Evolutionary conservation across 2,888 invertebrate species (phyloP).

Genomic region (Cephus sareptanus): DNA sequence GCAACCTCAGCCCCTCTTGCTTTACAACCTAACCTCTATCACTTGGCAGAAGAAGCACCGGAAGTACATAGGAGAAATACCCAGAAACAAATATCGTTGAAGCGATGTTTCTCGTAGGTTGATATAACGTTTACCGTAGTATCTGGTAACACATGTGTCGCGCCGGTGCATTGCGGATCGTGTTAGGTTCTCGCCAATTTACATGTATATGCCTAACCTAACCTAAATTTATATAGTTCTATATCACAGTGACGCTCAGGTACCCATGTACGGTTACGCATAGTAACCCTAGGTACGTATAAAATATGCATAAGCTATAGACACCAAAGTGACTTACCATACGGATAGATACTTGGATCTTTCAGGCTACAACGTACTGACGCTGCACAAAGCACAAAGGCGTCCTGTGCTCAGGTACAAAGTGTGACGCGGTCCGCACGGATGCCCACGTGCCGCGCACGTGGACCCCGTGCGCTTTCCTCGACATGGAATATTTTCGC

Average conservation of each 20-base stretch:
- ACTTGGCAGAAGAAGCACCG: neutral
- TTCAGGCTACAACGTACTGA: neutral
- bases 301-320: no score
- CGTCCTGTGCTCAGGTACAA: neutral
- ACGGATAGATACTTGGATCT: neutral
- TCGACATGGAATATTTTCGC: neutral
- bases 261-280: neutral
- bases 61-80: neutral
- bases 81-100: neutral
- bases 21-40: neutral
- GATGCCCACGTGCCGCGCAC: neutral
- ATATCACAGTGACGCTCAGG: neutral
- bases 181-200: neutral
- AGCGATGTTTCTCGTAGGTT: neutral
- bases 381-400: constrained; percentile 3
- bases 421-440: constrained; percentile 6
- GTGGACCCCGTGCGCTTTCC: neutral
- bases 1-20: neutral
- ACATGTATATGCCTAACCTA: neutral
- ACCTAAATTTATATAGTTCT: neutral
- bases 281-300: neutral
- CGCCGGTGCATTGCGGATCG: neutral
- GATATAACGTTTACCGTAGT: neutral
- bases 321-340: neutral
- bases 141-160: neutral